These are phyloP conservation scores for Myripristis jacobus DNA, from an alignment of 2,797 vertebrate species.

Conservation along the genomic window DNA sequence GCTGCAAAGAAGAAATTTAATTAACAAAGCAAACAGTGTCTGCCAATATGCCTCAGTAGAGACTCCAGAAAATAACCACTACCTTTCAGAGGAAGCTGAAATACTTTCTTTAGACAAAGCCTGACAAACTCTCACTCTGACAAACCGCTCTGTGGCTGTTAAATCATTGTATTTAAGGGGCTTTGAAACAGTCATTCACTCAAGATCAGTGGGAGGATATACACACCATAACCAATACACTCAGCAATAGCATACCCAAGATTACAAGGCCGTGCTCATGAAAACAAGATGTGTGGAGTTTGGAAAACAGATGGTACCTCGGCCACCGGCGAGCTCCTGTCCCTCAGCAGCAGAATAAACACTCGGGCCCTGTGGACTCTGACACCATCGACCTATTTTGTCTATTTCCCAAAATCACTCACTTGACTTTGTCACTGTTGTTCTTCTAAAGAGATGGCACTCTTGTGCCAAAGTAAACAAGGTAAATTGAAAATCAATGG, in stretches of 20 bases:
- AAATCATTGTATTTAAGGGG: slow-evolving; percentile 56
- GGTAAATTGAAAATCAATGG: slow-evolving; percentile 71
- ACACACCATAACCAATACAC: slow-evolving; percentile 54
- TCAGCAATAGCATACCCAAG: slow-evolving; percentile 44
- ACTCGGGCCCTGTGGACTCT: background rate
- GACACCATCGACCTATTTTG: slow-evolving; percentile 40
- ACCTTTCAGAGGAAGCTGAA: slow-evolving; percentile 80
- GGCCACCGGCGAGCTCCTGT: slow-evolving; percentile 61
- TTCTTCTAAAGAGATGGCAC: slow-evolving; percentile 63
- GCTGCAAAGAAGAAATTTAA: slow-evolving; percentile 87
- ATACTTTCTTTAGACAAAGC: slow-evolving; percentile 71
- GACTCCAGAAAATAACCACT: slow-evolving; percentile 79
- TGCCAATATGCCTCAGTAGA: slow-evolving; percentile 84
- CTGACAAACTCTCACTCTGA: slow-evolving; percentile 70
- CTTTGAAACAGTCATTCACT: slow-evolving; percentile 59
- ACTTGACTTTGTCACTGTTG: slow-evolving; percentile 70
- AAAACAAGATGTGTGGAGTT: slow-evolving; percentile 64
- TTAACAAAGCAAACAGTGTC: slow-evolving; percentile 88
- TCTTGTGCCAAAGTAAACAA: slow-evolving; percentile 79
- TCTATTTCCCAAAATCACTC: slow-evolving; percentile 71
- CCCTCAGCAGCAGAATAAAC: slow-evolving; percentile 54
- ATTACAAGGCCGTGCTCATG: slow-evolving; percentile 34
- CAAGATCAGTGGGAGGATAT: slow-evolving; percentile 61
- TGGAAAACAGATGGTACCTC: slow-evolving; percentile 61
- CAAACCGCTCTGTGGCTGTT: slow-evolving; percentile 52